phyloP scores from a whole-genome alignment of 2,113 vertebrate genomes.

The Haemorhous mexicanus region DNA sequence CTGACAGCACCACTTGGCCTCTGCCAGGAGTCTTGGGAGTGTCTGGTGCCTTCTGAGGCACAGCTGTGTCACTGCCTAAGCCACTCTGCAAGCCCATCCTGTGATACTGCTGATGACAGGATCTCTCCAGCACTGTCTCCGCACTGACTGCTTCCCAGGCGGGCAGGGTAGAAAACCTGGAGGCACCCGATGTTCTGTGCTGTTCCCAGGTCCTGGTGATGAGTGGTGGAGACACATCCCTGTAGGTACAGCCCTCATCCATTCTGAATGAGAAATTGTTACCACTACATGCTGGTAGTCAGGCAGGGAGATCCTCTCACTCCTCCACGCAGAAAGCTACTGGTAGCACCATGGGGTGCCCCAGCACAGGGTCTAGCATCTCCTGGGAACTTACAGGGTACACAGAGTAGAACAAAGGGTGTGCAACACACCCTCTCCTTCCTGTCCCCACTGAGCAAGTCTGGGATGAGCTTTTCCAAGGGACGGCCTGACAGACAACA shows the following conservation, averaged over 20 bases:
- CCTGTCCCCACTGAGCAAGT: neutral
- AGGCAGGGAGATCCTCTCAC: neutral
- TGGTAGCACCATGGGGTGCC: accelerated
- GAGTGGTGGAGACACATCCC: neutral
- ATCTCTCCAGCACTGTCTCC: neutral
- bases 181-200: neutral
- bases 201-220: conserved; percentile 21
- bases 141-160: neutral
- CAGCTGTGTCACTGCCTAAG: neutral
- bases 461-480: neutral
- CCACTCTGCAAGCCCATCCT: accelerated
- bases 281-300: accelerated
- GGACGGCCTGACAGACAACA: neutral
- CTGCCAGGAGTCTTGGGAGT: neutral
- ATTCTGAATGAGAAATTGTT: neutral
- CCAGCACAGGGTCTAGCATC: neutral
- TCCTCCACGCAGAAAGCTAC: neutral
- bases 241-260: neutral
- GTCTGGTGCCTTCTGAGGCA: accelerated
- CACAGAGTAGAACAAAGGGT: neutral
- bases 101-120: neutral
- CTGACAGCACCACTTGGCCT: accelerated
- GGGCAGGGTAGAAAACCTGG: neutral
- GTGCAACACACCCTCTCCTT: too few species aligned
- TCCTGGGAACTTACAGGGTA: neutral